Percentiles rank a stretch among this genome's conserved stretches.
phyloP scores from a whole-genome alignment of 2,888 invertebrate genomes.

The Helicoverpa assulta region DNA sequence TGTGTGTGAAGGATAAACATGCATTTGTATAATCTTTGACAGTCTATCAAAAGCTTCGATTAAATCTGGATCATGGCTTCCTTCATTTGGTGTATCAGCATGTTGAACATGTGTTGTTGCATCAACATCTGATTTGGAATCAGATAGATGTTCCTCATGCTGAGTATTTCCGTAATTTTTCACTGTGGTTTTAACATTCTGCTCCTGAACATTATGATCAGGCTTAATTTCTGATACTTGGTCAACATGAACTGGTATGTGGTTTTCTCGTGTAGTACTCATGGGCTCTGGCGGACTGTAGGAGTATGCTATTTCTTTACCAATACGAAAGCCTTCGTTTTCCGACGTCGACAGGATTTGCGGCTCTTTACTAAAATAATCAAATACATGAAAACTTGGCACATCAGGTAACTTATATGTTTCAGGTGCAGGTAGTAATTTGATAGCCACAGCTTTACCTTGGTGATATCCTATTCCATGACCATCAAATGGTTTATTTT shows the following conservation, averaged over 20 bases:
- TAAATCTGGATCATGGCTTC: conserved; percentile 59
- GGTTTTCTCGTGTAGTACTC: conserved; percentile 41
- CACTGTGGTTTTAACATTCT: conserved; percentile 17
- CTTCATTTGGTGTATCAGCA: conserved; percentile 10
- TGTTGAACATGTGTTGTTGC: conserved; percentile 17
- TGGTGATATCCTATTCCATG: conserved; percentile 87
- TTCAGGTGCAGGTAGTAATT: conserved; percentile 80
- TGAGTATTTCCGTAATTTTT: conserved; percentile 5
- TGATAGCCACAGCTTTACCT: conserved; percentile 87
- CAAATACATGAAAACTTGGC: conserved; percentile 80
- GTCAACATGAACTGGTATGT: conserved; percentile 33
- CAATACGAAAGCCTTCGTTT: conserved; percentile 74
- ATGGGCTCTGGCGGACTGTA: conserved; percentile 59
- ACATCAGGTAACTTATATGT: conserved; percentile 76
- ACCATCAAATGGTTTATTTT: conserved; percentile 85
- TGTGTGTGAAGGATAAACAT: conserved; percentile 71
- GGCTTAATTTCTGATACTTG: conserved; percentile 12
- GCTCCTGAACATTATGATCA: conserved; percentile 12
- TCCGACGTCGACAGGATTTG: conserved; percentile 78
- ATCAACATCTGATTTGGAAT: conserved; percentile 4
- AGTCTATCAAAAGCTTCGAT: conserved; percentile 70
- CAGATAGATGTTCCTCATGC: neutral
- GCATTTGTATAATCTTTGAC: conserved; percentile 70
- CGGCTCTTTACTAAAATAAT: conserved; percentile 86
- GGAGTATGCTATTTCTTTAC: conserved; percentile 73